Base-by-base conservation (phyloP, 2,888 invertebrate genomes). In the Amphipyra berbera region DNA sequence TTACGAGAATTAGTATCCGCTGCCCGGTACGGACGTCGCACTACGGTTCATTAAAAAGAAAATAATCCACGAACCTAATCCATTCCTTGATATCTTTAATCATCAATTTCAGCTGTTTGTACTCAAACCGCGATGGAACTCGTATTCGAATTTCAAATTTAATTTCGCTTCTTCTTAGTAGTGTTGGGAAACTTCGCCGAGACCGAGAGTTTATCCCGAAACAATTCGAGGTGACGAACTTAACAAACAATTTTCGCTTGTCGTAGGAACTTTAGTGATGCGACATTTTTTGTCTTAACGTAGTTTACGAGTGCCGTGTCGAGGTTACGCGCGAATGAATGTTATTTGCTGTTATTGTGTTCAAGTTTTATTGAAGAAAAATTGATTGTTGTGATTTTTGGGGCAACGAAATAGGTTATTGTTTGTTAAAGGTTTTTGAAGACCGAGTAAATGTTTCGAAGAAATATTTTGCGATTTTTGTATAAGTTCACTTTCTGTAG, bases 191-290 rank as follows among this genome's bases (percentile, higher is more conserved):
- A 77, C 60, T 74, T 64, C 53, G 45, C 33, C 50, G 61, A 58
- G 66, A 77, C 33, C 50, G 59, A 58, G 66, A 77, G 78, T 83
- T 81, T 75, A 74, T 72, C 70, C 56, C 56, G 63, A 76, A 78
- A 81, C 77, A 80, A 78, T 79, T 76, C 65, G 74, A 81, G 79
- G 81, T 82, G 85, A 82, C 78, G 74, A 84, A 83, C 76, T 82
- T 85, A 66, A 68, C 73, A 73, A 82, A 78, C 78, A 80, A 81
- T 84, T 82, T 79, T 76, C 73, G 50, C 66, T 76, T 58, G 56
- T 64, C 73, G 58, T 52, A 38, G 62, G 56, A 79, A 77, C 64
- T 77, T 69, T 38, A 56, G 73, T 67, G 75, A 75, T 78, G 75
- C 69, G 66, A 61, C 47, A 50, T 76, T 77, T 78, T 77, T 76